A percentile compares a stretch with the other conserved stretches of the same genome.
These are phyloP conservation scores for Calliopsis andreniformis DNA, from an alignment of 1,140 invertebrate species.

Conservation along the genomic window DNA sequence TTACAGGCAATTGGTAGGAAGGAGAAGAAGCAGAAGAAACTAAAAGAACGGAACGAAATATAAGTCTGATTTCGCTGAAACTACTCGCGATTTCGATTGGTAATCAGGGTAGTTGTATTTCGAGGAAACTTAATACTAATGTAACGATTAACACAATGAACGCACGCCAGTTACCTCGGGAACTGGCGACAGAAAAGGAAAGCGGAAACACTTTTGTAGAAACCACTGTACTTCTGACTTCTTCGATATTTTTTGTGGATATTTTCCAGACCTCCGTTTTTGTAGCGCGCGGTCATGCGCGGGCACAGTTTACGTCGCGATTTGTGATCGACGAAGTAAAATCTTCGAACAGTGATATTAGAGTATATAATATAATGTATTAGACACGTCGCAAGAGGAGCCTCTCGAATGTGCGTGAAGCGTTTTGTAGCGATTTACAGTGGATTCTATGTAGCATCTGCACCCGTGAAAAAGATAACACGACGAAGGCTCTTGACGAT, in stretches of 20 bases:
- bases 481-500: neutral
- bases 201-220: neutral
- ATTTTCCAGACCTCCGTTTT: slow-evolving; percentile 8
- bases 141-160: neutral
- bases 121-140: neutral
- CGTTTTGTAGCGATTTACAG: slow-evolving; percentile 47
- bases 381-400: slow-evolving; percentile 23
- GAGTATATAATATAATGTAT: slow-evolving; percentile 29
- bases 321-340: neutral
- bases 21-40: neutral
- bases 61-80: slow-evolving; percentile 27
- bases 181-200: neutral
- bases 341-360: slow-evolving; percentile 53
- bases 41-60: neutral
- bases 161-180: neutral
- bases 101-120: slow-evolving; percentile 52
- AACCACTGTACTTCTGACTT: slow-evolving; percentile 41
- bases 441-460: neutral
- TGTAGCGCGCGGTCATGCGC: slow-evolving; percentile 12
- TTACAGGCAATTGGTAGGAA: slow-evolving; percentile 14
- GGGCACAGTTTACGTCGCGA: slow-evolving; percentile 22
- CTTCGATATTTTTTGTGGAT: slow-evolving; percentile 24
- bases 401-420: slow-evolving; percentile 1
- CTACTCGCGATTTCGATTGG: slow-evolving; percentile 30
- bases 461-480: neutral